phyloP scores from a whole-genome alignment of 2,113 vertebrate species.

The Chamaetylas fuelleborni region DNA sequence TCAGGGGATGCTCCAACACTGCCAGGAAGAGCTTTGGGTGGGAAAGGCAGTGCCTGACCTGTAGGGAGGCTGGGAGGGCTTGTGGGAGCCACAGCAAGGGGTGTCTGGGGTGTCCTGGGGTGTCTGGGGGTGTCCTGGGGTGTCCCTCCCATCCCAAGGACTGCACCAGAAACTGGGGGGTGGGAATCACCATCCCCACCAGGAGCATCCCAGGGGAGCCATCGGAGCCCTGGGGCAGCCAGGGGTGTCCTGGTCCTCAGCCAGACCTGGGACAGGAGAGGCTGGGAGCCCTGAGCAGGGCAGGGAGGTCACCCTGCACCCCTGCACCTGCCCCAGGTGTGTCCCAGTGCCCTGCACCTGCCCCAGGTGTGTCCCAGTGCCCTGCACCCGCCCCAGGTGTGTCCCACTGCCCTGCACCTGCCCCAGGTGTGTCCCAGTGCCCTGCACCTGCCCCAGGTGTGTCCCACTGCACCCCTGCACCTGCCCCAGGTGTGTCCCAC shows the following conservation, averaged over 20 bases:
- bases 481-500: no score
- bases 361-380: no score
- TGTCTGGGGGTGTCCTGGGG: no score
- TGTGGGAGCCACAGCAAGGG: rapidly evolving
- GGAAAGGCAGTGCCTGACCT: rapidly evolving
- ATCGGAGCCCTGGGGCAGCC: neutral
- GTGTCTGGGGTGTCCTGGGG: no score
- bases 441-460: no score
- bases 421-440: no score
- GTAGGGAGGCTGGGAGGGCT: rapidly evolving
- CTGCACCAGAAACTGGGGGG: rapidly evolving
- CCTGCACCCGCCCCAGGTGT: no score
- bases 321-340: neutral
- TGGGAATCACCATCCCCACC: neutral
- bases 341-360: no score
- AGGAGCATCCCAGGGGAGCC: neutral
- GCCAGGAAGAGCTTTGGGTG: neutral
- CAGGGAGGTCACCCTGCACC: rapidly evolving
- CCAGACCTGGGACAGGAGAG: rapidly evolving
- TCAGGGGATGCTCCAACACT: neutral
- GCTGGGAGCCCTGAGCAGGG: neutral
- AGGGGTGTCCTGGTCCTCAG: neutral
- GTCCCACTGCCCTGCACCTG: no score
- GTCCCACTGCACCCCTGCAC: no score
- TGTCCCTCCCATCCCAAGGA: neutral